Base-by-base conservation (phyloP, 2,113 vertebrate species). In the Chamaetylas fuelleborni region DNA sequence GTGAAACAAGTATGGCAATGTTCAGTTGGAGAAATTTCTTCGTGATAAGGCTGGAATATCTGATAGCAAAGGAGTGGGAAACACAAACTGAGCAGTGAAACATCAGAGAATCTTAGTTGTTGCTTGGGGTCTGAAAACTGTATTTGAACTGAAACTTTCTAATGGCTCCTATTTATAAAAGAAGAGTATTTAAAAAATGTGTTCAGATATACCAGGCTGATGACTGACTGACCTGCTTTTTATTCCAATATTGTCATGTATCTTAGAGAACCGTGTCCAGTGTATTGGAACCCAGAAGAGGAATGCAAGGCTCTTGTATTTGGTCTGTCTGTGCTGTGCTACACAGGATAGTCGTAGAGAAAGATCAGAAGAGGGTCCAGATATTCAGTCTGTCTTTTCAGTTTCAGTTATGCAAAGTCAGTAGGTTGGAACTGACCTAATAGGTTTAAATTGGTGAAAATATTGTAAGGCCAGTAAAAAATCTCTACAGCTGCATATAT, bases 141-240 rank as follows among this genome's bases (percentile, higher is more conserved):
- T 45, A 33, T 24, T 72, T 20, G 1, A 48, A 70, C 57, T 64
- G 70, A 22, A 40, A 56, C 40, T 71, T 80, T 66, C 18, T 47
- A 29, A 36, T 56, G 24, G 13, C 56, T 86, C 38, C 25, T 71
- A 45, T 29, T 45, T 65, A 47, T 0, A 31, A 66, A 81, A 65
- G 40, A 48, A 65, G 40, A 51, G 12, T 74, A 36, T 51, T 72
- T 80, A 0, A 60, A 90, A 65, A 65, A 80, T 19, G 2, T 42
- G 12, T 64, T 69, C 20, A 29, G 22, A 38, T 29, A 20, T 16
- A 76, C 16, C 20, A 60, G 24, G 40, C 67, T 91, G 57, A 51
- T 2, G 4, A 53, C 25, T 0, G 0, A 24, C 29, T 77, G n/a
- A 56, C 34, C 19, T 60, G 57, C 4, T 14, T 80, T 82, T 80